phyloP scores from a whole-genome alignment of 92 coral and sea anemone genomes.

The Epizoanthus ramosus region DNA sequence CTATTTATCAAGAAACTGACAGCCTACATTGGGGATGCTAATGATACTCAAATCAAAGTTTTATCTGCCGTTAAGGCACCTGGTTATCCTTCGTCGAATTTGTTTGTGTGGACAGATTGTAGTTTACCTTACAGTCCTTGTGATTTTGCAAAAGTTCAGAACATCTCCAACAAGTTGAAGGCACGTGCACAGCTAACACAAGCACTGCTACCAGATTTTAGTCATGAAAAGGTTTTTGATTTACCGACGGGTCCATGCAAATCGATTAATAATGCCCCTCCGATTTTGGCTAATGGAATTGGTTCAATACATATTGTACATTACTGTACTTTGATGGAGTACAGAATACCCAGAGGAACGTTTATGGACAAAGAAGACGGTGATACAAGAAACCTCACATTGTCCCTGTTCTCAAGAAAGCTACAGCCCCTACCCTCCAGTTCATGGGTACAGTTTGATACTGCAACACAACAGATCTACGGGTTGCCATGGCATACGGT shows the following conservation, averaged over 20 bases:
- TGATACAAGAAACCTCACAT: conserved; percentile 42
- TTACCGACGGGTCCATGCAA: conserved; percentile 41
- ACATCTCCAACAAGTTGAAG: conserved; percentile 26
- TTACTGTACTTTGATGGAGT: conserved; percentile 1
- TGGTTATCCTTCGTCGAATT: conserved; percentile 35
- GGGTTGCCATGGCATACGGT: conserved; percentile 31
- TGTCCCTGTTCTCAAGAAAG: conserved; percentile 42
- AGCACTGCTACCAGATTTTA: conserved; percentile 42
- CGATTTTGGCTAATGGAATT: background rate
- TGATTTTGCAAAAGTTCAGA: conserved; percentile 3
- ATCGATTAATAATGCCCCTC: conserved; percentile 23
- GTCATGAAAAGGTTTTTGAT: background rate
- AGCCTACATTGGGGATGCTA: background rate
- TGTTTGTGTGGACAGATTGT: conserved; percentile 22
- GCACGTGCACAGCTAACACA: background rate
- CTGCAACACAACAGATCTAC: conserved; percentile 31
- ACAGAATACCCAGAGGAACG: conserved; percentile 32
- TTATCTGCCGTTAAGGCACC: conserved; percentile 19
- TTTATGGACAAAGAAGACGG: conserved; percentile 50
- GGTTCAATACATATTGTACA: background rate
- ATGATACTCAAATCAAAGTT: conserved; percentile 8
- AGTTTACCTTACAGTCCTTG: conserved; percentile 18
- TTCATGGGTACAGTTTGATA: conserved; percentile 50
- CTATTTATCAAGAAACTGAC: conserved; percentile 23
- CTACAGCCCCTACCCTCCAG: conserved; percentile 24